Percentiles rank a stretch among this genome's conserved stretches.
Evolutionary conservation across 2,113 vertebrate genomes (phyloP).

Genomic region (Periophthalmus modestus): DNA sequence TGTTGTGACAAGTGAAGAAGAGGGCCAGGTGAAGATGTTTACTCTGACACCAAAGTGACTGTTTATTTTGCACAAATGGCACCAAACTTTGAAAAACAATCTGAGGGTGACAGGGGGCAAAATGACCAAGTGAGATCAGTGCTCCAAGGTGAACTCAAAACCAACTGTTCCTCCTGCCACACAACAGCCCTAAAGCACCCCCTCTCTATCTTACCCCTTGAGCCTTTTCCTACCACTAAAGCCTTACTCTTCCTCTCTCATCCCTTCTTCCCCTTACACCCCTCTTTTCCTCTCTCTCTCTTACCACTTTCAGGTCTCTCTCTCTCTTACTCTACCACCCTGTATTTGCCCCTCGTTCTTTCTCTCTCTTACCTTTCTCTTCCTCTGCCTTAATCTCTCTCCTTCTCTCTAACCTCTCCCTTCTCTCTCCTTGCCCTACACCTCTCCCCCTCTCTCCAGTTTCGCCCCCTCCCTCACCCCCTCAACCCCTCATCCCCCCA

Average conservation of each 20-base stretch:
- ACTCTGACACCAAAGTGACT: conserved; percentile 37
- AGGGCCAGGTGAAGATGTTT: conserved; percentile 60
- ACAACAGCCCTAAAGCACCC: conserved; percentile 35
- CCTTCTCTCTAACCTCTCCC: not conserved
- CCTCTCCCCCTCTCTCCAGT: conserved; percentile 26
- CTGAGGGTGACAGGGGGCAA: not conserved
- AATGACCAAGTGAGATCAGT: conserved; percentile 32
- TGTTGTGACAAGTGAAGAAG: conserved; percentile 30
- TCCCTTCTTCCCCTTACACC: conserved; percentile 5
- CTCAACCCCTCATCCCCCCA: conserved; percentile 33
- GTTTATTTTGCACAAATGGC: conserved; percentile 55
- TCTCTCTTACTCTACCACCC: not conserved
- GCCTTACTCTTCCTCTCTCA: not conserved
- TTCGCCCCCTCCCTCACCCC: not conserved
- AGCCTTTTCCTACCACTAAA: not conserved
- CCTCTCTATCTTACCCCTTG: not conserved
- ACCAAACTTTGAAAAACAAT: not conserved
- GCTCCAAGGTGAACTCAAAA: conserved; percentile 44
- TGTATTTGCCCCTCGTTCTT: not conserved
- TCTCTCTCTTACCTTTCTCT: not conserved
- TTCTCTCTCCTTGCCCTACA: not conserved
- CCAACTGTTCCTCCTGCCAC: conserved; percentile 45
- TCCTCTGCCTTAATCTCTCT: not conserved
- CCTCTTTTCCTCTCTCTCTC: too few relatives aligned
- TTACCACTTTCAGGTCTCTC: not conserved